Evolutionary conservation across 2,888 invertebrate genomes (phyloP), one percentile per base, ranked within the genome.

Genomic region (Ethmia dodecea): DNA sequence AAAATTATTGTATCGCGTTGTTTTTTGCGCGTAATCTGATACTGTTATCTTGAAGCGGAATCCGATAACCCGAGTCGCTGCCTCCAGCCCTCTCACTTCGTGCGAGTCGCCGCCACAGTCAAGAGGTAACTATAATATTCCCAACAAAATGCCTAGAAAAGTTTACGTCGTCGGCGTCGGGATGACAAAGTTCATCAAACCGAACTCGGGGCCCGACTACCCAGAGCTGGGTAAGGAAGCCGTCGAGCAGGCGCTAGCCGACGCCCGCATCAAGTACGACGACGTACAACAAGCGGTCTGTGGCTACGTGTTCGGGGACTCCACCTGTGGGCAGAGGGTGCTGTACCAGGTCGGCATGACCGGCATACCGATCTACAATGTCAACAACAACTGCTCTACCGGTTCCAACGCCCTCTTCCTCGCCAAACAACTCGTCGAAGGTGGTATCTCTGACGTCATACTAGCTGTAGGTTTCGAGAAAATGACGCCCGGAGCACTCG

Each of bases 121-220:
- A 59, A 64, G 74, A 80, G 80, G 80, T 79, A 80, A 80, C 60
- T 78, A 77, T 75, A 49, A 56, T 43, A 52, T 55, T 56, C 11
- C 16, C 18, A 58, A 44, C 55, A 77, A 64, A 74, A 86, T 86
- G 84, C 60, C 70, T 77, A 79, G 66, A 66, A 87, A 89, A 77
- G 96, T 97, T 33, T 98, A 90, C 77, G 96, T 98, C 35, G 90
- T 98, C 58, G 98, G 98, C 46, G 97, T 98, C 51, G 98, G 98
- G 45, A 98, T 98, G 98, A 98, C 98, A 44, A 97, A 97, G 90
- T 99, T 99, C 81, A 94, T 96, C 62, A 99, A 98, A 77, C 99
- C 99, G 29, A 97, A 94, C 33, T 88, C 92, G 32, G 89, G 93
- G 51, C 91, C 92, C 56, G 98, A 99, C 74, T 99, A 99, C 71